A percentile compares a stretch with the other conserved stretches of the same genome.
These are phyloP conservation scores for Gymnorhina tibicen DNA, from an alignment of 2,113 vertebrate genomes.

Conservation along the genomic window DNA sequence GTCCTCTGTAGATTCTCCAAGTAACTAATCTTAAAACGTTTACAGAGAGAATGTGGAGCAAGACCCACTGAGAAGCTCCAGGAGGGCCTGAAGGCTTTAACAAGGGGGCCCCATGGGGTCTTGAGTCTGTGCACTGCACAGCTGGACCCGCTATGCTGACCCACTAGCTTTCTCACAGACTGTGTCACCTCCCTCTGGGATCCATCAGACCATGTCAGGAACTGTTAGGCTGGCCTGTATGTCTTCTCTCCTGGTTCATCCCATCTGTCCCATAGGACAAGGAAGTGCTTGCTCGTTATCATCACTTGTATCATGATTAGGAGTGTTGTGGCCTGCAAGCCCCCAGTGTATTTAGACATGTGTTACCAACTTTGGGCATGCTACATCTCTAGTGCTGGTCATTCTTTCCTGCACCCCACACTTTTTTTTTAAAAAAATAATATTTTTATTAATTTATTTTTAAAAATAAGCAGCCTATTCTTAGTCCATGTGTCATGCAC, in stretches of 20 bases:
- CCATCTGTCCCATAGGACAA: not conserved
- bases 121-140: not conserved
- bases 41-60: not conserved
- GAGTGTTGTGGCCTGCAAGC: not conserved
- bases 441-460: not conserved
- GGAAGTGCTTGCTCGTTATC: not conserved
- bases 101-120: accelerated
- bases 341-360: not conserved
- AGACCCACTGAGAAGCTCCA: not conserved
- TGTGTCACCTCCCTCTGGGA: accelerated
- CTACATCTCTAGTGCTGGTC: not conserved
- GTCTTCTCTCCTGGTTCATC: not conserved
- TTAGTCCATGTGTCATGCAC: not conserved
- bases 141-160: not conserved
- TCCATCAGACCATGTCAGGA: not conserved
- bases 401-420: not conserved
- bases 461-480: not conserved
- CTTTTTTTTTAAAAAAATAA: not conserved
- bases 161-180: not conserved
- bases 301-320: not conserved
- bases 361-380: not conserved
- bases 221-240: not conserved
- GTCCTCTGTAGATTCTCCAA: not conserved
- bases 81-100: not conserved
- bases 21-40: not conserved